Evolutionary conservation across 2,888 invertebrate species (phyloP).

Genomic region (Sminthurinus aureus): DNA sequence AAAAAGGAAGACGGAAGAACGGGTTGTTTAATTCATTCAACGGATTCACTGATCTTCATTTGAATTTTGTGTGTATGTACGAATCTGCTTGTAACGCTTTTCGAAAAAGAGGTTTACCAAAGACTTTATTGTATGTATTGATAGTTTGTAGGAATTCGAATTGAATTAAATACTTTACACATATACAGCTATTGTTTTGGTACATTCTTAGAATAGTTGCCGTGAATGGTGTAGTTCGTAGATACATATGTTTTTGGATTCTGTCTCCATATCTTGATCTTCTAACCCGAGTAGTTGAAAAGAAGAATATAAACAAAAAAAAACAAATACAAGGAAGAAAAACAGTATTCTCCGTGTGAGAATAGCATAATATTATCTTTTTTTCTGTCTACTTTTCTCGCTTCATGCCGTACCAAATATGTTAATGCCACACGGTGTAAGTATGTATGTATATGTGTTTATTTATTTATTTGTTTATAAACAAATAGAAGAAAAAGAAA

Average conservation of each 20-base stretch:
- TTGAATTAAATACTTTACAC: not conserved
- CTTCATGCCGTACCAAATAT: too few species aligned
- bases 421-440: too few species aligned
- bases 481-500: too few species aligned
- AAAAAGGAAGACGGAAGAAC: too few species aligned
- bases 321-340: not conserved
- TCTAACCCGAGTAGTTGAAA: too few species aligned
- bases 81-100: not conserved
- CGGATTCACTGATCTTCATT: not conserved
- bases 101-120: not conserved
- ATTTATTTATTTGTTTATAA: too few species aligned
- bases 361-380: not conserved
- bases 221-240: not conserved
- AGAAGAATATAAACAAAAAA: too few species aligned
- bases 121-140: not conserved
- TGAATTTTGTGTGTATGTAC: not conserved
- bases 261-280: not conserved
- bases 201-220: not conserved
- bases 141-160: constrained; percentile 5
- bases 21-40: not conserved
- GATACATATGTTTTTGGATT: not conserved
- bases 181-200: not conserved
- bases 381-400: not conserved
- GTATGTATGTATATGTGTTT: too few species aligned
- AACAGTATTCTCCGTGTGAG: constrained; percentile 6